These are phyloP conservation scores for Fistularia commersonii DNA, from an alignment of 2,797 vertebrate species.

Conservation along the genomic window DNA sequence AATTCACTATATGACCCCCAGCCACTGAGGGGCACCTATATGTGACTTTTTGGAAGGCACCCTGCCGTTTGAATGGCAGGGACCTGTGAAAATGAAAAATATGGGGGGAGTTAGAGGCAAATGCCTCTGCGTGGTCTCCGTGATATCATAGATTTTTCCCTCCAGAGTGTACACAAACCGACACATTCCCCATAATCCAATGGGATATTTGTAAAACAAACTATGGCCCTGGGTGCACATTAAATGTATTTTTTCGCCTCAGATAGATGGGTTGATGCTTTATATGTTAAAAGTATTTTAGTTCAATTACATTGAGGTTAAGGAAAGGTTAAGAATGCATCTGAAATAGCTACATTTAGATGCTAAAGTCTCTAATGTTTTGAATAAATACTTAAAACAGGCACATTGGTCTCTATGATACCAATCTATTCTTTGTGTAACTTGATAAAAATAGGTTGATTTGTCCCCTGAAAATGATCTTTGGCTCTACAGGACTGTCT, in stretches of 20 bases:
- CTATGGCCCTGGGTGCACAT: conserved; percentile 31
- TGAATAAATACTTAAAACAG: too few species aligned
- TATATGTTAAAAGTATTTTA: too few species aligned
- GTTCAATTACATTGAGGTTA: too few species aligned
- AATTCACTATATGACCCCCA: conserved; percentile 4
- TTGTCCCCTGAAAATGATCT: too few species aligned
- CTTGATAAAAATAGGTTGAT: too few species aligned
- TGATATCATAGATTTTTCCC: conserved; percentile 4
- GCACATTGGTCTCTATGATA: too few species aligned
- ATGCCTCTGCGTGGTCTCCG: conserved; percentile 12
- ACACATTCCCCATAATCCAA: conserved; percentile 3
- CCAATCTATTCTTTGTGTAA: too few species aligned
- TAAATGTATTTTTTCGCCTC: not conserved
- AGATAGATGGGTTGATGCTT: too few species aligned
- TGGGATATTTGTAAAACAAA: conserved; percentile 16
- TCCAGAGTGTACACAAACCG: conserved; percentile 17
- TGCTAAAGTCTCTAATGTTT: too few species aligned
- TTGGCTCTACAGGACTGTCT: too few species aligned
- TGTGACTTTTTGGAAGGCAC: conserved; percentile 7
- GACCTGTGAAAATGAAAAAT: conserved; percentile 7
- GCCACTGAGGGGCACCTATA: not conserved
- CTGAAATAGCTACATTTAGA: too few species aligned
- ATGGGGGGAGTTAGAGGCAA: not conserved
- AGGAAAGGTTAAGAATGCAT: too few species aligned
- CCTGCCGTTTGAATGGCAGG: conserved; percentile 20